Evolutionary conservation across 2,888 invertebrate genomes (phyloP), one percentile per base, ranked within the genome.

Genomic region (Penaeus monodon): DNA sequence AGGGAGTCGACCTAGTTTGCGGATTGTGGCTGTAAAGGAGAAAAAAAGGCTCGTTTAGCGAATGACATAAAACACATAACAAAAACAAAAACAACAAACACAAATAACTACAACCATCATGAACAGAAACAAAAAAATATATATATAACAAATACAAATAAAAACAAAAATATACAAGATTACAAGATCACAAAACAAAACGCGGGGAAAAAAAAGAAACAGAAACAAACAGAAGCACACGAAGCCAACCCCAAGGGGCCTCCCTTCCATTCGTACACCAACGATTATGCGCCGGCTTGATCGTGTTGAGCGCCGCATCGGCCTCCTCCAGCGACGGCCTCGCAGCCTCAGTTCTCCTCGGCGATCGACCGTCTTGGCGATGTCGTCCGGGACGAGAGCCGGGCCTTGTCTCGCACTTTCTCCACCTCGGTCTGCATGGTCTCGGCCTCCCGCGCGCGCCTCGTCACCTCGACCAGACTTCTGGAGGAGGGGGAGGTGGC

Each of bases 241-340:
- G n/a, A n/a, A 77, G 22, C 38, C 38, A 8, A 44, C 8, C 27
- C 44, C 24, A 33, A 79, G 64, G 22, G 12, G 29, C 33, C 29
- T 44, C 22, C 3, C 24, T 33, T 2, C 38, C 20, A 33, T 33
- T 17, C 68, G 12, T n/a, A 27, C 17, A 81, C 68, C 90, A 92
- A 93, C 95, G 94, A 91, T 99, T 99, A 92, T 99, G 98, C 8
- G 98, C 97, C 70, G 98, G 98, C 92, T 98, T 98, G 88, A 99
- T 99, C 0, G 99, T 99, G 91, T 98, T 98, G 33, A 99, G 93
- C 0, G 99, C 98, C 66, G 96, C 95, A 92, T 98, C 98, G 0
- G 99, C 99, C 93, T 98, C 98, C 92, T 98, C 97, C 63, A 99
- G 93, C 0, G 98, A 98, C 0, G 99, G 99, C 91, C 97, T 97